These are phyloP conservation scores for Verasper variegatus DNA, from an alignment of 2,113 vertebrate species.

Conservation along the genomic window DNA sequence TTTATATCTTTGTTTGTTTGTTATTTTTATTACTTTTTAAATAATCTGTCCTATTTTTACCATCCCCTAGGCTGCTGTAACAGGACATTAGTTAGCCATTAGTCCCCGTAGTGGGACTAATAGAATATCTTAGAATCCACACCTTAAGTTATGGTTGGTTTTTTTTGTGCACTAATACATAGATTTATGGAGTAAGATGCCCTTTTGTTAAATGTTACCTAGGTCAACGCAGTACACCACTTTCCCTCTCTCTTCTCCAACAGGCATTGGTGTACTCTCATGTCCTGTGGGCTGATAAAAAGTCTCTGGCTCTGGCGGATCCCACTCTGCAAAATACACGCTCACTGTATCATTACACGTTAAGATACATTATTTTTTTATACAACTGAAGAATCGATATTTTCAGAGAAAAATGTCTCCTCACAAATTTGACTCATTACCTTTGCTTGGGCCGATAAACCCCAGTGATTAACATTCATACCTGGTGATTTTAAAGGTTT, in stretches of 20 bases:
- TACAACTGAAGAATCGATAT: too few relatives aligned
- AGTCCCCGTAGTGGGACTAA: too few relatives aligned
- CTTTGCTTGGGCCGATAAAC: not conserved
- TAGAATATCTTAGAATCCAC: too few relatives aligned
- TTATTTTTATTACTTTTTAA: too few relatives aligned
- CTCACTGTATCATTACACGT: not conserved
- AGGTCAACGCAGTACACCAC: slow-evolving; percentile 84
- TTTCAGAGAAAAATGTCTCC: too few relatives aligned
- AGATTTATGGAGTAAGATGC: not conserved
- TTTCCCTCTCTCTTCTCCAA: slow-evolving; percentile 76
- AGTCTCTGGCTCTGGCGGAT: slow-evolving; percentile 85
- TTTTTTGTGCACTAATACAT: not conserved
- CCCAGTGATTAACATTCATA: not conserved
- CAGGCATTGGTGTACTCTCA: slow-evolving; percentile 67
- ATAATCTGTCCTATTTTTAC: too few relatives aligned
- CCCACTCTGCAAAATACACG: slow-evolving; percentile 84
- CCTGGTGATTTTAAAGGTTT: not conserved
- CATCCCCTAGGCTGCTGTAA: too few relatives aligned
- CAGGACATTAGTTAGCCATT: too few relatives aligned
- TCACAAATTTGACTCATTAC: not conserved
- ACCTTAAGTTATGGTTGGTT: not conserved
- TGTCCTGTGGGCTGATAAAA: slow-evolving; percentile 84
- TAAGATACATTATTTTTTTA: not conserved
- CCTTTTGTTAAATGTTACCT: slow-evolving; percentile 78
- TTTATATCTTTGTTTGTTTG: too few relatives aligned